phyloP scores from a whole-genome alignment of 2,113 vertebrate genomes.

The Pterocles orientalis region DNA sequence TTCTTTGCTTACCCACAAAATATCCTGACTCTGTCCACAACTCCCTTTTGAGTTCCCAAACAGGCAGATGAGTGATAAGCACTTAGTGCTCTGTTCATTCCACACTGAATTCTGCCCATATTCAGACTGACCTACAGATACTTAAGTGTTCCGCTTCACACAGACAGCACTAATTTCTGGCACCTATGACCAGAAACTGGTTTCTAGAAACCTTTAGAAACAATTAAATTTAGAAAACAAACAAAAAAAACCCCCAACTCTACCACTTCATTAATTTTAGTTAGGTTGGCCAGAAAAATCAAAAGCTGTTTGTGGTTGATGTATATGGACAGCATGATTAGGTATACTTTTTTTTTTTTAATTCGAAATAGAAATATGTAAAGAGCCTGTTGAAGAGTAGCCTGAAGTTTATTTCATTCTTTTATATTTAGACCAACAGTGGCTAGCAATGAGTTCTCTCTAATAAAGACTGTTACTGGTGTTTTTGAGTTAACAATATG shows the following conservation, averaged over 20 bases:
- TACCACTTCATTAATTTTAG: background rate
- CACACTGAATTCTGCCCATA: background rate
- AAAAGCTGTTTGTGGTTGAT: background rate
- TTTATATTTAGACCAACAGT: background rate
- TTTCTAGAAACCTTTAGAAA: background rate
- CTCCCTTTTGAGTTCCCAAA: background rate
- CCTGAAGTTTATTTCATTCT: background rate
- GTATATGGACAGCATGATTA: background rate
- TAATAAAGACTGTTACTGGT: background rate
- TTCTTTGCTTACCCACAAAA: background rate
- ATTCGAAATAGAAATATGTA: background rate
- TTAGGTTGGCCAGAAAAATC: background rate
- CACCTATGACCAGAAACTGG: background rate
- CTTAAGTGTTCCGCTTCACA: background rate
- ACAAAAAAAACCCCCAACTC: background rate
- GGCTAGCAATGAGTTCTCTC: background rate
- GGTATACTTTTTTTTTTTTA: background rate
- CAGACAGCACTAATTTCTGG: background rate
- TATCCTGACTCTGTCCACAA: background rate
- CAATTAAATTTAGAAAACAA: background rate
- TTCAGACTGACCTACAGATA: background rate
- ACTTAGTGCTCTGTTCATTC: background rate
- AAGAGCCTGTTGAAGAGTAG: background rate
- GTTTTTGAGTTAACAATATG: background rate
- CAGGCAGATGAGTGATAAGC: background rate